Evolutionary conservation across 2,888 invertebrate species (phyloP).

Genomic region (Thereva unica): DNA sequence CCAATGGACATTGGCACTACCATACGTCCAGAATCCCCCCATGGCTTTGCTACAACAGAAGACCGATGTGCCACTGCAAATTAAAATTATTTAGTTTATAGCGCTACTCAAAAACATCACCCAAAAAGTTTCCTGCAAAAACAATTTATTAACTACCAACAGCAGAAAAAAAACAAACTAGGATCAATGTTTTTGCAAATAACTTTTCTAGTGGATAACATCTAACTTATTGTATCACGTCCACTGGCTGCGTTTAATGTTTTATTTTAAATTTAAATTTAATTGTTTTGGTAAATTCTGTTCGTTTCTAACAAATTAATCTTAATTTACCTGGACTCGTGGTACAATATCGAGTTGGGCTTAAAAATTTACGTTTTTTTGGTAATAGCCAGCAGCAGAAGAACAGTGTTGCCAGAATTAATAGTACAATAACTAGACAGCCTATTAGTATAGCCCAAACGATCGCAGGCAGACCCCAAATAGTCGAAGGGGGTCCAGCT

Average conservation of each 20-base stretch:
- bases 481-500: constrained; percentile 43
- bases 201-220: not conserved
- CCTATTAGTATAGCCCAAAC: constrained; percentile 44
- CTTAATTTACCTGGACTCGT: constrained; percentile 40
- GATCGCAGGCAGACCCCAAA: constrained; percentile 44
- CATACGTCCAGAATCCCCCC: constrained; percentile 38
- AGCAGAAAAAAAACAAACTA: not conserved
- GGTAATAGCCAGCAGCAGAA: constrained; percentile 45
- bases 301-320: not conserved
- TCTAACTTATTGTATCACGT: constrained; percentile 39
- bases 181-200: not conserved
- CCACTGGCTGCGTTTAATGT: constrained; percentile 30
- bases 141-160: not conserved
- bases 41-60: constrained; percentile 39
- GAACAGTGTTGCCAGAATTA: constrained; percentile 41
- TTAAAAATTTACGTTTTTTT: constrained; percentile 42
- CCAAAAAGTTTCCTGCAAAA: constrained; percentile 1
- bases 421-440: constrained; percentile 40
- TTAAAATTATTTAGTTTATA: not conserved
- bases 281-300: not conserved
- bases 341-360: constrained; percentile 41
- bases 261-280: not conserved
- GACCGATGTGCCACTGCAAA: constrained; percentile 42
- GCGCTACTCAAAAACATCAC: not conserved
- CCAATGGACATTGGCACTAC: constrained; percentile 41